A percentile compares a stretch with the other conserved stretches of the same genome.
Conservation (phyloP, 2,888 invertebrate species). For the Graphium colonna region DNA sequence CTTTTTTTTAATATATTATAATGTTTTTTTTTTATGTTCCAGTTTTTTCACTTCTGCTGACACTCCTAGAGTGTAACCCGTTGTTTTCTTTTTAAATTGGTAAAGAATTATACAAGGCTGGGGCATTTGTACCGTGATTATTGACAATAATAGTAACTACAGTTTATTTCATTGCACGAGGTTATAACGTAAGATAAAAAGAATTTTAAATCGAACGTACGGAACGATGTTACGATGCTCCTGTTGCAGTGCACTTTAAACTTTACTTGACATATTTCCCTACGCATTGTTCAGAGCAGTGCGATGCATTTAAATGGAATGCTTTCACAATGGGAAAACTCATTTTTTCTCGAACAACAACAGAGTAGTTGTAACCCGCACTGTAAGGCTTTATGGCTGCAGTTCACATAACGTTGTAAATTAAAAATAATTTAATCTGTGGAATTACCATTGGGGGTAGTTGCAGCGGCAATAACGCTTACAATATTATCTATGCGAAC, state of each 20-base stretch:
- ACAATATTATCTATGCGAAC: no score
- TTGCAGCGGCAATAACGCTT: neutral
- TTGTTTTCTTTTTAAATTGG: no score
- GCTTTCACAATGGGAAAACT: slow-evolving; percentile 3
- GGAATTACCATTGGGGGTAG: neutral
- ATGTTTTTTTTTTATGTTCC: no score
- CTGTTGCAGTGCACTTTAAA: slow-evolving; percentile 7
- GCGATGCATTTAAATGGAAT: slow-evolving; percentile 23
- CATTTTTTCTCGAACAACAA: slow-evolving; percentile 17
- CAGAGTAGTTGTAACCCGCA: neutral
- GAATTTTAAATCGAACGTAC: neutral
- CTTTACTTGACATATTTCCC: slow-evolving; percentile 22
- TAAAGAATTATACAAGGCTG: no score
- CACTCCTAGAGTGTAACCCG: no score
- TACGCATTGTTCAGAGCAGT: slow-evolving; percentile 15
- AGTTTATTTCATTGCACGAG: no score
- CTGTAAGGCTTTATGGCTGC: neutral
- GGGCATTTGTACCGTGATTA: no score
- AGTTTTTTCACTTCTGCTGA: no score
- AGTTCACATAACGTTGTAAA: neutral
- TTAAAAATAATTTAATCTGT: neutral
- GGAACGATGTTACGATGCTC: slow-evolving; percentile 8
- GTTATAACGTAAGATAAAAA: neutral
- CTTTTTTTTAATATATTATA: no score
- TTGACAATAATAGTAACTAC: no score